Base-by-base conservation (phyloP, 2,797 vertebrate genomes). In the Poecilia picta region DNA sequence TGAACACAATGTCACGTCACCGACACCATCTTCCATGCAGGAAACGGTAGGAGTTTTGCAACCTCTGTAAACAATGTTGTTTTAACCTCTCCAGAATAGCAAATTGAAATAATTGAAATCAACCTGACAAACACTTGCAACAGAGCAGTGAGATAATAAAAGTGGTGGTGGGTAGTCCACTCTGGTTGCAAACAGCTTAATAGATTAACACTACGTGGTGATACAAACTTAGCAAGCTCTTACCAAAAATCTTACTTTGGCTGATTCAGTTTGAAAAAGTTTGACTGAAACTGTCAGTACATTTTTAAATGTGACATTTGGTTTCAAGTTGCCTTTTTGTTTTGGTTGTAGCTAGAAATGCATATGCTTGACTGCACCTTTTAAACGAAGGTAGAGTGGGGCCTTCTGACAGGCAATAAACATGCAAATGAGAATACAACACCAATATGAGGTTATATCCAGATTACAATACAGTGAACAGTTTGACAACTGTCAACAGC, bases 361-460 rank as follows among this genome's bases (percentile, higher is more conserved):
- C 13, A 18, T 31, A 5, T 28, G 10, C 28, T 59, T 15, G 57
- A 33, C 31, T 23, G 57, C 15, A 31, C 15, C 57, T 15, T 62
- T 62, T 62, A 62, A 62, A 62, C 15, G 6, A 31, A 31, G 15
- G 57, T 16, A 33, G 3, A 31, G 59, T 13, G n/a, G 49, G 8
- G 45, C 70, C 81, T 49, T 83, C 59, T 83, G 72, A 82, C 75
- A 78, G 74, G 57, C 59, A 83, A 84, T 86, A 85, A 86, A 84
- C 75, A 86, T 90, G 80, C 59, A 87, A 90, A 87, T 86, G 73
- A 77, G 73, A 74, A 80, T n/a, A 62, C 47, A 51, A 51, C 47
- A 68, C 10, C 7, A 28, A 57, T 72, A 73, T 45, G 55, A 81
- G 57, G 75, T 83, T 18, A 73, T 73, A 79, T 77, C 53, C 25